Percentiles rank a stretch among this genome's conserved stretches.
These are phyloP conservation scores for Phrynocephalus vlangalii DNA, from an alignment of 2,797 vertebrate species.

Conservation along the genomic window DNA sequence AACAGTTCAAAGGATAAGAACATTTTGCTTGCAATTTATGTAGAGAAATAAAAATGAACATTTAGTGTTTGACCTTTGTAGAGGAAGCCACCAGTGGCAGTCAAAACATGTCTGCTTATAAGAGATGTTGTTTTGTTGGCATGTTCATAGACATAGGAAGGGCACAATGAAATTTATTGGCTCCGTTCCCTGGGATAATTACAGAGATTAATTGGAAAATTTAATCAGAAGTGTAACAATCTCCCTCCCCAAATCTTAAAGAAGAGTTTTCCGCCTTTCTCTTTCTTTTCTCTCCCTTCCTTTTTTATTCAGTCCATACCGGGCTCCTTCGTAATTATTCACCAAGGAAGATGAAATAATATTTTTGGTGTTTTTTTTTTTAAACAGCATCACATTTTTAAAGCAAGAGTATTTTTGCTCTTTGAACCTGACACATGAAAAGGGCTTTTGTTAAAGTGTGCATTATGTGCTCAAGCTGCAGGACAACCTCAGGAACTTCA, in stretches of 20 bases:
- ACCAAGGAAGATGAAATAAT: conserved; percentile 16
- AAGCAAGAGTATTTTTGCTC: conserved; percentile 41
- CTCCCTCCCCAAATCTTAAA: background rate
- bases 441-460: background rate
- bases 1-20: conserved; percentile 29
- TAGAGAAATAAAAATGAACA: background rate
- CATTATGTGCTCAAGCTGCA: conserved; percentile 50
- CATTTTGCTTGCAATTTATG: background rate
- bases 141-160: conserved; percentile 17
- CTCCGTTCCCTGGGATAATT: background rate
- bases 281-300: too few species aligned
- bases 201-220: conserved; percentile 30
- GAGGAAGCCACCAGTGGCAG: background rate
- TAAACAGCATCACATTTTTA: conserved; percentile 30
- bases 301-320: background rate
- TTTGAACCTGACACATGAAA: conserved; percentile 17
- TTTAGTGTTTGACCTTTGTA: conserved; percentile 15
- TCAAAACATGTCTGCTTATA: conserved; percentile 11
- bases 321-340: conserved; percentile 54
- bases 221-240: background rate
- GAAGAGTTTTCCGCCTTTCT: conserved; percentile 30
- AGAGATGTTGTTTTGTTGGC: background rate
- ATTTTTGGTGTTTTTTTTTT: background rate
- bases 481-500: conserved; percentile 21
- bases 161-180: conserved; percentile 15